Percentiles rank a stretch among this genome's conserved stretches.
Evolutionary conservation across 2,797 vertebrate species (phyloP).

Genomic region (Tenualosa thibaudeaui): DNA sequence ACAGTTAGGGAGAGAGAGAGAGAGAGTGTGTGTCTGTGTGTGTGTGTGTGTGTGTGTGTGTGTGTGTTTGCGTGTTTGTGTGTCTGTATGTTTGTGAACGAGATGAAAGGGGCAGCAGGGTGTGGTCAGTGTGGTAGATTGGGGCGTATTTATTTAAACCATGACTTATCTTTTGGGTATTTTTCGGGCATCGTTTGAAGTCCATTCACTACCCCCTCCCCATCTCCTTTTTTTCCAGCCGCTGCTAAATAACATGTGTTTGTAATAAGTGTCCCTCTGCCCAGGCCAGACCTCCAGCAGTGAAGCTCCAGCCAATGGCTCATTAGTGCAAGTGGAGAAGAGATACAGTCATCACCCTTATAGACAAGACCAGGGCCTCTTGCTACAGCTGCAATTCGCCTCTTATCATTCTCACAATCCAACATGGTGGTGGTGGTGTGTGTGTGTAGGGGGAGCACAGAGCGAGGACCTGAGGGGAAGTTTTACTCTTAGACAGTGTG

Average conservation of each 20-base stretch:
- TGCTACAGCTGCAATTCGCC: constrained; percentile 39
- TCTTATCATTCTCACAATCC: constrained; percentile 36
- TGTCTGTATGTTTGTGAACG: not conserved
- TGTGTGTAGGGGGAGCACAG: not conserved
- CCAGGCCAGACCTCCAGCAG: constrained; percentile 51
- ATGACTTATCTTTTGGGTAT: constrained; percentile 58
- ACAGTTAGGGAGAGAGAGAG: not conserved
- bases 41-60: not conserved
- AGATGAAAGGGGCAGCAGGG: constrained; percentile 46
- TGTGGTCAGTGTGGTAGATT: constrained; percentile 44
- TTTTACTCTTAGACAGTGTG: not conserved
- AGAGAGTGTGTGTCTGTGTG: not conserved
- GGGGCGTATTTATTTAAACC: constrained; percentile 44
- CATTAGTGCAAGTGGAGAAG: constrained; percentile 66
- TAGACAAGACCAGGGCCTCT: not conserved
- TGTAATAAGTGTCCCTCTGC: constrained; percentile 59
- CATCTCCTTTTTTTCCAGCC: constrained; percentile 30
- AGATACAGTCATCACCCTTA: constrained; percentile 16
- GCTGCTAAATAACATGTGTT: constrained; percentile 68
- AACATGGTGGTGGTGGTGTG: constrained; percentile 23
- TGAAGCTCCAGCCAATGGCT: constrained; percentile 60
- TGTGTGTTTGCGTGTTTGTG: not conserved
- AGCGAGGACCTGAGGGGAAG: not conserved
- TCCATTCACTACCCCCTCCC: constrained; percentile 30
- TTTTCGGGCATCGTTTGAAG: constrained; percentile 52